Evolutionary conservation across 2,888 invertebrate genomes (phyloP), one percentile per base, ranked within the genome.

Genomic region (Metellina segmentata): DNA sequence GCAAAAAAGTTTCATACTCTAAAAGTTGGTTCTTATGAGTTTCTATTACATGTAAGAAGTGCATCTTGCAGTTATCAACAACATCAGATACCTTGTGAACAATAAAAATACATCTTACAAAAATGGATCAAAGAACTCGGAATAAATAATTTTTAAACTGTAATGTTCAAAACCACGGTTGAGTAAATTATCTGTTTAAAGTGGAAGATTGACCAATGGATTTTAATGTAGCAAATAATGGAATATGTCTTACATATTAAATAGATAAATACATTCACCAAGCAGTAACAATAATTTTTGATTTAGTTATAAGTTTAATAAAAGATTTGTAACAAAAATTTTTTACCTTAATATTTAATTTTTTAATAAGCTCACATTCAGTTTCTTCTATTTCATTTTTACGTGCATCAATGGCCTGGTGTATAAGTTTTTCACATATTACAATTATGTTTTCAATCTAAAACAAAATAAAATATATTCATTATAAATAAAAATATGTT

Each of bases 281-380:
- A 34, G 34, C 34, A 34, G 4, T 34, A 34, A 34, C 34, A 34
- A 34, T 34, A 34, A 34, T 34, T 34, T 34, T 34, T 34, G 34
- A 34, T 34, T 34, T 34, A 34, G 34, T 34, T 34, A 34, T 34
- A 34, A 34, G 34, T 34, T 34, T 34, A 34, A 34, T 34, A 34
- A 34, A 34, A 34, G 34, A 34, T 34, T 34, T 34, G 1, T 1
- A 34, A 34, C 34, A 34, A 71, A 79, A 52, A 34, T 7, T 81
- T 9, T 16, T 16, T 78, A 89, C 89, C n/a, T 83, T 89, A 13
- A 89, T 89, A 77, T 89, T 70, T 13, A 49, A 70, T 61, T 78
- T 71, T 51, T 78, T 83, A 53, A 89, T 83, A 11, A 89, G 13
- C 48, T 89, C 83, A 71, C 82, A 83, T 53, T 89, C 77, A 71